Base-by-base conservation (phyloP, 2,888 invertebrate genomes). In the Lutraria lutraria region DNA sequence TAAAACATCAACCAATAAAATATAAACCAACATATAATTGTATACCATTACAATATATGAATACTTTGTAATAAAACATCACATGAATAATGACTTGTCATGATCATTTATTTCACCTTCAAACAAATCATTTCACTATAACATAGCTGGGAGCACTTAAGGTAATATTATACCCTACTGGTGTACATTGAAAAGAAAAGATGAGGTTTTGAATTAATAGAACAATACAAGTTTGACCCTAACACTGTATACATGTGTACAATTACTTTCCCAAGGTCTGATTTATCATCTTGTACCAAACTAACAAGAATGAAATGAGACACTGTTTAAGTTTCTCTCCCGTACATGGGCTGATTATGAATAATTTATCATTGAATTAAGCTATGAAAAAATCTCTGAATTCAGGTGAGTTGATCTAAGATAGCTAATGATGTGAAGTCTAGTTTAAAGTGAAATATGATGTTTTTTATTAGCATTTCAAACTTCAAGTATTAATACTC, bases 1-100 rank as follows among this genome's bases (percentile, higher is more conserved):
- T 68, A 68, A 68, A 68, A 68, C 63, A 68, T 13, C 63, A 68
- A 25, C n/a, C 63, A 68, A 25, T 68, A 68, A 68, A 68, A 25
- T 2, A 56, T 56, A 56, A 68, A 10, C 63, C 63, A 68, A 12
- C n/a, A n/a, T 68, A 68, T 4, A 68, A 1, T 68, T n/a, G 63
- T 68, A 25, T 68, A n/a, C 0, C 6, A 68, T 68, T 68, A 68
- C 19, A 60, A 8, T 25, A 12, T 68, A 68, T 68, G 25, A 68
- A 68, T 68, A 68, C 63, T 25, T 25, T 68, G 63, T n/a, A 25
- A 43, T 43, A 43, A 43, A n/a, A 68, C 25, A 68, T 68, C 63
- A 68, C n/a, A 68, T 19, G 25, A n/a, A 68, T 43, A 43, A 43
- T 43, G 43, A 43, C 43, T 43, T 43, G 43, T 43, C 25, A n/a